These are phyloP conservation scores for Channa argus DNA, from an alignment of 2,113 vertebrate species.

Conservation along the genomic window DNA sequence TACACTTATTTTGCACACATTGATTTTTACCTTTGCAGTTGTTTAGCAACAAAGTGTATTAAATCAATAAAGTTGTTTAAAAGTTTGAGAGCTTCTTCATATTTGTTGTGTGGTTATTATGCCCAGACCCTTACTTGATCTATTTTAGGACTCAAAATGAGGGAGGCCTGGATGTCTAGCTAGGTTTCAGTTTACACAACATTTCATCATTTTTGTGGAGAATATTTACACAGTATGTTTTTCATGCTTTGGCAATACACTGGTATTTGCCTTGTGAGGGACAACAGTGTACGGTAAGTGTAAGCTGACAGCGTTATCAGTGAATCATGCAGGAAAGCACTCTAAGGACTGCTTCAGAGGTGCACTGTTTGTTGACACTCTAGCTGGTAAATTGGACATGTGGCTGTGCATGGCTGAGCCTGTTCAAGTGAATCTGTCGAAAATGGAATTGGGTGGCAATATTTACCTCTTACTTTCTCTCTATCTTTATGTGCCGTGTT, in stretches of 20 bases:
- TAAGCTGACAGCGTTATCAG: constrained; percentile 54
- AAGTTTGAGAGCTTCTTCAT: constrained; percentile 32
- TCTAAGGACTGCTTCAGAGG: constrained; percentile 51
- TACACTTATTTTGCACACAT: background rate
- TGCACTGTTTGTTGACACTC: constrained; percentile 70
- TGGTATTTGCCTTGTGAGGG: constrained; percentile 55
- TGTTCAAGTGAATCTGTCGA: constrained; percentile 64
- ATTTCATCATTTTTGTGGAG: constrained; percentile 61
- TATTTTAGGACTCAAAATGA: constrained; percentile 11
- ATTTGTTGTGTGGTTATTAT: constrained; percentile 13
- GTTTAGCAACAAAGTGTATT: background rate
- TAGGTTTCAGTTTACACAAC: constrained; percentile 43
- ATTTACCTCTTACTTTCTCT: constrained; percentile 49
- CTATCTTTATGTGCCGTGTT: constrained; percentile 26
- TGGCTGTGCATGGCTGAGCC: constrained; percentile 67
- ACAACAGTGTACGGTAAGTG: constrained; percentile 43
- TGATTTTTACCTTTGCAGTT: background rate
- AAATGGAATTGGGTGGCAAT: constrained; percentile 62
- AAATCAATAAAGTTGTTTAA: constrained; percentile 6
- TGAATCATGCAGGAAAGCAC: constrained; percentile 48
- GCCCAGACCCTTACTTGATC: constrained; percentile 1
- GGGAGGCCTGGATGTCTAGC: constrained; percentile 28
- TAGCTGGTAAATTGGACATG: constrained; percentile 72
- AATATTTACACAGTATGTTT: constrained; percentile 50
- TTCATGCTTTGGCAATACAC: constrained; percentile 33